Evolutionary conservation across 2,888 invertebrate species (phyloP), one percentile per base, ranked within the genome.

Genomic region (Oxyteleia sp.): DNA sequence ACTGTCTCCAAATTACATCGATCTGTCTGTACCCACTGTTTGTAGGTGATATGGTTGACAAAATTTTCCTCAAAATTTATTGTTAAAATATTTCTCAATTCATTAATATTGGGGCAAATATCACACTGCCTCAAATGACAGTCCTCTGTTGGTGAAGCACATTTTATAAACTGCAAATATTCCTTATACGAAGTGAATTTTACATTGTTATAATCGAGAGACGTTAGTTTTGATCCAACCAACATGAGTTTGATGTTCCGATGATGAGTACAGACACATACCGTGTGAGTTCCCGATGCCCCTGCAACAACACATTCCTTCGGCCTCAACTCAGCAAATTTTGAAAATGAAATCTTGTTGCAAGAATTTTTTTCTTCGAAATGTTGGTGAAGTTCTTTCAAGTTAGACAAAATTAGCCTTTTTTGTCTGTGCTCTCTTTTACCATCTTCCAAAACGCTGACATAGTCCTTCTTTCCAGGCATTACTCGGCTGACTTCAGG

Each of bases 1-100:
- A 87, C 38, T 2, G 84, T 86, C 57, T 86, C 80, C 38, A 85
- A 61, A 26, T 63, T 64, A 63, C 78, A 82, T 43, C 84, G 75
- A 78, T 87, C 80, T 2, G 66, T 68, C 7, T 79, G 59, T 20
- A 78, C 47, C 85, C 85, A 85, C 41, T 87, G 86, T 15, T 86
- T 82, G 45, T 51, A 85, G 16, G 63, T 74, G 35, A 83, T 43
- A 3, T 49, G 23, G 8, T 45, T 18, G 16, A 15, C 18, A 16
- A 45, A 45, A 49, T 49, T 23, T 49, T 20, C 49, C 2, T 49
- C 49, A 26, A 15, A 45, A 18, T 45, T 4, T 18, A 16, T 45
- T 45, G 10, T 45, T 18, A 45, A 45, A 45, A 18, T 45, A 18
- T 41, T 13, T 13, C 15, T 8, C 15, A 47, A 20, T 32, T 8